Base-by-base conservation (phyloP, 1,140 invertebrate species). In the Micrasema longulum region DNA sequence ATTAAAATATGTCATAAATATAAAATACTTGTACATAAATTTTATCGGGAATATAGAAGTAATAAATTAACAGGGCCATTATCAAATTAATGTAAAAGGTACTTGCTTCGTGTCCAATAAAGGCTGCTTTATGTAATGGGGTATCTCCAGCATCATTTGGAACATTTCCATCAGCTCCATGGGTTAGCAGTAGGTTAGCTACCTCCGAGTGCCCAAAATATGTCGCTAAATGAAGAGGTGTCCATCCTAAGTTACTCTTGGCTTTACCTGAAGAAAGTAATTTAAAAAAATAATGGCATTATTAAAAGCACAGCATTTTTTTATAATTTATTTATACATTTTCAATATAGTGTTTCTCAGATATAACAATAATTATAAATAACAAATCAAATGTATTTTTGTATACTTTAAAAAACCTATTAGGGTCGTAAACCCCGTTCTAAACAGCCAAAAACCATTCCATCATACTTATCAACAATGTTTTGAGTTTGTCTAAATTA, bases 191-290 rank as follows among this genome's bases (percentile, higher is more conserved):
- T 0, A 78, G 75, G 48, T 84, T 78, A 4, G 84, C 83, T 9
- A 87, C 82, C 26, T 84, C 80, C 26, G 77, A 76, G 57, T 87
- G 82, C 0, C 82, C 83, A 68, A 83, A 85, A 72, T 83, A 82
- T 69, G 83, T 83, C 31, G 87, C 86, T 16, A 85, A 76, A 70
- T 86, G 83, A 2, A 88, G 78, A 0, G 84, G 80, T 5, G 85
- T 87, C 82, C 85, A 86, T 73, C 84, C 84, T 67, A 84, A 72
- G 63, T 86, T 86, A 67, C 80, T 82, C 77, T 84, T 86, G 20
- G 74, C 80, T 80, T 82, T 82, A 36, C 84, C 84, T 85, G 18
- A 12, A 53, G 12, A 26, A 53, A 53, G n/a, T n/a, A n/a, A n/a
- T n/a, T n/a, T n/a, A n/a, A n/a, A n/a, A n/a, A n/a, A n/a, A n/a